Conservation (phyloP, 1,140 invertebrate species). For the Atopsyche davidsoni region DNA sequence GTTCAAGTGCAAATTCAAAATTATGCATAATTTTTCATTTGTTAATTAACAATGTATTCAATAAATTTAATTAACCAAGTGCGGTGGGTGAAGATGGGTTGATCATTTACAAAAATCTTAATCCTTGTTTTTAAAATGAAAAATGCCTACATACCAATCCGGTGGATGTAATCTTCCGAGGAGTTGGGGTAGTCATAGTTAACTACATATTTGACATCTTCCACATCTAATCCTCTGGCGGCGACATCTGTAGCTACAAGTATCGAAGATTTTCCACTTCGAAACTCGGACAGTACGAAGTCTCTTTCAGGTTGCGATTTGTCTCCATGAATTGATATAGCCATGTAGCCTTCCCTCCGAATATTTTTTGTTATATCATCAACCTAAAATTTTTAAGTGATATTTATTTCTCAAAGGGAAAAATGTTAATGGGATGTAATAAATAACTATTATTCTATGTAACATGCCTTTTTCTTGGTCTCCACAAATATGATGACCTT, state of each 20-base stretch:
- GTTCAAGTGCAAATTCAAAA: too few relatives aligned
- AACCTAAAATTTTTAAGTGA: constrained; percentile 48
- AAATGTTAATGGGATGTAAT: too few relatives aligned
- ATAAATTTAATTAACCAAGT: too few relatives aligned
- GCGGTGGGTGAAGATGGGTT: too few relatives aligned
- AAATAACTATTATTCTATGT: too few relatives aligned
- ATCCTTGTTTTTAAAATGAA: too few relatives aligned
- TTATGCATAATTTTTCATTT: too few relatives aligned
- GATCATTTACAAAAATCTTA: too few relatives aligned
- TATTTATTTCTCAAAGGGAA: too few relatives aligned
- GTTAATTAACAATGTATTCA: too few relatives aligned
- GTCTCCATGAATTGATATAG: constrained; percentile 94
- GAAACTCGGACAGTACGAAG: constrained; percentile 87
- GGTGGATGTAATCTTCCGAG: constrained; percentile 97
- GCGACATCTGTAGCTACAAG: constrained; percentile 98
- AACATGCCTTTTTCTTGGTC: constrained; percentile 86
- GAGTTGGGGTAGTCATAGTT: constrained; percentile 99
- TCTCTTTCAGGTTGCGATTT: constrained; percentile 96
- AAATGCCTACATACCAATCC: constrained; percentile 86
- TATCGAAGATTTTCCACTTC: constrained; percentile 87
- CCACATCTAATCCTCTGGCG: constrained; percentile 94
- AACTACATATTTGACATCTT: constrained; percentile 98
- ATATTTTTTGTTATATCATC: constrained; percentile 92
- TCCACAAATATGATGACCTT: constrained; percentile 98
- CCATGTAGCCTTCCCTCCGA: constrained; percentile 74